Conservation (phyloP, 2,797 vertebrate species). For the Gadopsis marmoratus region DNA sequence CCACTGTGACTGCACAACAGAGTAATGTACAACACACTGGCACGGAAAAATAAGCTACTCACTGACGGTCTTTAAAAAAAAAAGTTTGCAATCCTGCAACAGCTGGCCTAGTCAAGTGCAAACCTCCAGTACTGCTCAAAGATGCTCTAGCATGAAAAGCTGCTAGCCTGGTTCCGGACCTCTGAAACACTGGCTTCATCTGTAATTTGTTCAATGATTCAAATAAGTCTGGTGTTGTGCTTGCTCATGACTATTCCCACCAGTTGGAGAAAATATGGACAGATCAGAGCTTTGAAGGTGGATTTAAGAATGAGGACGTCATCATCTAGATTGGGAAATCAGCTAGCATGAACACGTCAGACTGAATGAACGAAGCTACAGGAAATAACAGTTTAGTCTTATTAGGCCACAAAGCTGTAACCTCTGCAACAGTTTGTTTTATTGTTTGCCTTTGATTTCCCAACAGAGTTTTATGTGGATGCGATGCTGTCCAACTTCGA, state of each 20-base stretch:
- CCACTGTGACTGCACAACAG: slow-evolving; percentile 47
- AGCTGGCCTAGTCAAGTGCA: slow-evolving; percentile 2
- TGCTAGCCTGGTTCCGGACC: background rate
- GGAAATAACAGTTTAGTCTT: background rate
- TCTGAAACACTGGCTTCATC: slow-evolving; percentile 2
- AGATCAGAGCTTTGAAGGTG: background rate
- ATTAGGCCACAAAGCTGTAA: background rate
- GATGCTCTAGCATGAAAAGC: background rate
- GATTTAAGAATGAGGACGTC: background rate
- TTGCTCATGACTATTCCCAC: background rate
- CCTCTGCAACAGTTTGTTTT: background rate
- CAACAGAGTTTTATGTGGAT: background rate
- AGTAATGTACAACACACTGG: slow-evolving; percentile 39
- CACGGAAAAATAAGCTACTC: slow-evolving; percentile 34
- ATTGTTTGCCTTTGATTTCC: background rate
- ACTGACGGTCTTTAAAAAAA: slow-evolving; percentile 12
- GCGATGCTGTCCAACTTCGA: background rate
- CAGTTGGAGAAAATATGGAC: background rate
- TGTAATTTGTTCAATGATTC: background rate
- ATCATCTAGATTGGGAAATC: background rate
- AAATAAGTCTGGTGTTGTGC: background rate
- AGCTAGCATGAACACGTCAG: background rate
- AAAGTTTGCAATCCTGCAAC: slow-evolving; percentile 3
- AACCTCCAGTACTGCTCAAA: slow-evolving; percentile 3
- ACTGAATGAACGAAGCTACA: background rate